Conservation (phyloP, 2,888 invertebrate species). For the Augochlorella aurata region DNA sequence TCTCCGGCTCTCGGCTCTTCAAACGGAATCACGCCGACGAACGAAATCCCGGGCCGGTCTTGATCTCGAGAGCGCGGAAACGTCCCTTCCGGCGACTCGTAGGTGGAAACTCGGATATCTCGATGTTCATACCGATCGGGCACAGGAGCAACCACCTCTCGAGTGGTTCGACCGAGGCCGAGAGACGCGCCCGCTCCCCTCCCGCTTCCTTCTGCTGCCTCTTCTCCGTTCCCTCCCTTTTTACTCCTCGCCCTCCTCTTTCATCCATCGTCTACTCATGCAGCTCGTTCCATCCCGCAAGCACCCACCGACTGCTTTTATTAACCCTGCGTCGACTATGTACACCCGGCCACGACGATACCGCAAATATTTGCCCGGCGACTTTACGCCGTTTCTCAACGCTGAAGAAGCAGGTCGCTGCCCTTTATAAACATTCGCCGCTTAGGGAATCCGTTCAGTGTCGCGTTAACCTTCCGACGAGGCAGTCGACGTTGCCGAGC, state of each 20-base stretch:
- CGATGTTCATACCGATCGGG: slow-evolving; percentile 51
- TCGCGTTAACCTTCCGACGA: neutral
- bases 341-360: slow-evolving; percentile 59
- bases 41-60: slow-evolving; percentile 67
- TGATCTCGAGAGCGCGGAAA: slow-evolving; percentile 57
- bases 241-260: neutral
- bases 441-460: slow-evolving; percentile 11
- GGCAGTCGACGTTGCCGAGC: neutral
- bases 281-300: slow-evolving; percentile 9
- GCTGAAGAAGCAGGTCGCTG: slow-evolving; percentile 54
- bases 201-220: slow-evolving; percentile 10
- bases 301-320: slow-evolving; percentile 58
- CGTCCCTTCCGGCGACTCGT: slow-evolving; percentile 72
- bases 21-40: slow-evolving; percentile 68
- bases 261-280: neutral
- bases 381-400: slow-evolving; percentile 48
- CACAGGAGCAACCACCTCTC: slow-evolving; percentile 65
- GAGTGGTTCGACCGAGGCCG: slow-evolving; percentile 47
- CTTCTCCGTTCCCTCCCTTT: neutral
- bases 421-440: slow-evolving; percentile 54
- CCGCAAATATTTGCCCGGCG: slow-evolving; percentile 67
- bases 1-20: slow-evolving; percentile 41
- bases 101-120: slow-evolving; percentile 68
- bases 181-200: slow-evolving; percentile 11
- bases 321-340: slow-evolving; percentile 60